Evolutionary conservation across 2,113 vertebrate genomes (phyloP), one percentile per base, ranked within the genome.

Genomic region (Salminus brasiliensis): DNA sequence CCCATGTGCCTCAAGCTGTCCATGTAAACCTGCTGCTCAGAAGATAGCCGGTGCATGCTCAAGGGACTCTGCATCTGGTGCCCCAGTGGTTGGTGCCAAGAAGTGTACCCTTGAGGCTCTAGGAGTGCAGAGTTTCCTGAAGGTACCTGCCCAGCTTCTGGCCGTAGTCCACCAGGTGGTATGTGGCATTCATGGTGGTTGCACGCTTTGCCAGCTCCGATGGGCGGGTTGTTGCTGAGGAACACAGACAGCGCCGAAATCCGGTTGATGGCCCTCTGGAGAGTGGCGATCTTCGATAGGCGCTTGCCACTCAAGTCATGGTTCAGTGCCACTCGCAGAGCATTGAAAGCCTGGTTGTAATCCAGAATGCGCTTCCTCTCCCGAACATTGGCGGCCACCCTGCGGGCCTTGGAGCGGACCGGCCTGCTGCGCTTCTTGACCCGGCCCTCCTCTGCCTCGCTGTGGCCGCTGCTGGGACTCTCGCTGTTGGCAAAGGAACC

Each of bases 271-370:
- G 98, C 98, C 39, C 96, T 86, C 82, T 96, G 95, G 29, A 99
- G 91, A 0, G 98, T 99, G 6, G 98, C 95, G 1, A 99, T 99
- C 93, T 99, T 99, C 23, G 98, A 99, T n/a, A 99, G 94, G 4
- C 97, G 89, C 88, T 99, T 99, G 79, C 97, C 97, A 0, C 93
- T 93, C 5, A 97, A 93, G 91, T 98, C 96, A 0, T 99, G 98
- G 65, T 91, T 95, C 74, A 99, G 93, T 7, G 95, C 91, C 41
- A 95, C 81, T 0, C 97, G 95, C 63, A 99, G 93, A 11, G 96
- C 95, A 4, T 99, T 98, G 86, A 99, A 99, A 0, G 98, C 98
- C 86, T 97, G 96, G 86, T 99, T 99, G 91, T 99, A 99, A 86
- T 99, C 98, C 93, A 98, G 89, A 87, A 99, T 98, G 83, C 97